Evolutionary conservation across 2,113 vertebrate species (phyloP).

Genomic region (Chloropsis cyanopogon): DNA sequence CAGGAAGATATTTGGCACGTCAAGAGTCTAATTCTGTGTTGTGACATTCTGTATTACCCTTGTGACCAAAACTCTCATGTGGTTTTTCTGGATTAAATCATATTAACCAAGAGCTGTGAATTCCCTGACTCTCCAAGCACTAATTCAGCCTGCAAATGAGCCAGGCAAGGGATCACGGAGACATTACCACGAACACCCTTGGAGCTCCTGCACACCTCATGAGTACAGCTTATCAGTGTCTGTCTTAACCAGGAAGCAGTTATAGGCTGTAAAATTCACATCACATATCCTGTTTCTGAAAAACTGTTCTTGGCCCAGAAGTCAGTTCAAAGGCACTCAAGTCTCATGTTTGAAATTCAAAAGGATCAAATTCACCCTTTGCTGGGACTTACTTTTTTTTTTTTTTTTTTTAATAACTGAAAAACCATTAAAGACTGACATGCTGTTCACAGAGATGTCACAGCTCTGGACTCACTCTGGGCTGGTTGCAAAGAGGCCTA

Average conservation of each 20-base stretch:
- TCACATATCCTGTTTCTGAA: conserved; percentile 20
- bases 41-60: background rate
- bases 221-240: conserved; percentile 6
- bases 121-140: background rate
- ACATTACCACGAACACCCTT: background rate
- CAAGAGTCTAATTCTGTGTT: background rate
- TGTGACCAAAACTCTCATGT: background rate
- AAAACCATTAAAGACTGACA: background rate
- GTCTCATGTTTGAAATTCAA: background rate
- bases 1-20: background rate
- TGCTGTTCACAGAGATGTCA: background rate
- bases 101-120: background rate
- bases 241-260: conserved; percentile 15
- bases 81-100: background rate
- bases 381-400: background rate
- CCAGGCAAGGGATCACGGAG: background rate
- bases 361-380: background rate
- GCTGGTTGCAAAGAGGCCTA: background rate
- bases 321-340: conserved; percentile 10
- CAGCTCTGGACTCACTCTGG: background rate
- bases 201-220: conserved; percentile 18
- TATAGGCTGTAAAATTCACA: conserved; percentile 32
- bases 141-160: background rate
- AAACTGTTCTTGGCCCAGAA: conserved; percentile 36
- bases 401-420: background rate